Conservation (phyloP, 2,797 vertebrate genomes). For the Mycteria americana region DNA sequence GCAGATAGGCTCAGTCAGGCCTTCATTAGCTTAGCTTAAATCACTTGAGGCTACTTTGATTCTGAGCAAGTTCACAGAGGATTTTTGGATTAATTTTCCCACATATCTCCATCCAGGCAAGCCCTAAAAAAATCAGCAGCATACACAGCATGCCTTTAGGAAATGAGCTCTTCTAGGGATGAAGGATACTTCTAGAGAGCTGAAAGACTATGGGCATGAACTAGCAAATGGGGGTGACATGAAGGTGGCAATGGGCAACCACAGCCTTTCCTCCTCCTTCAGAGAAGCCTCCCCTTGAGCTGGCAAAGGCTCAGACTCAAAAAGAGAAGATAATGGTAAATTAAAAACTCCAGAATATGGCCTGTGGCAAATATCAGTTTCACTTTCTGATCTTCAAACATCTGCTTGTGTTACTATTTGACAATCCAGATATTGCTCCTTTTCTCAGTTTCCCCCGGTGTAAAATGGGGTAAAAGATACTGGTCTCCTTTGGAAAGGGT, state of each 20-base stretch:
- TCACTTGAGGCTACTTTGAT: constrained; percentile 14
- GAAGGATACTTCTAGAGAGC: not conserved
- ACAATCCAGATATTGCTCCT: not conserved
- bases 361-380: not conserved
- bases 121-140: not conserved
- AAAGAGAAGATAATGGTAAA: not conserved
- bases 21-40: constrained; percentile 38
- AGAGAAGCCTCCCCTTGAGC: not conserved
- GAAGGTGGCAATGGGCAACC: not conserved
- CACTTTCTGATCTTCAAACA: not conserved
- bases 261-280: not conserved
- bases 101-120: not conserved
- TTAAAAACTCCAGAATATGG: not conserved
- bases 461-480: not conserved
- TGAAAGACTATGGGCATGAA: not conserved
- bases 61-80: constrained; percentile 12
- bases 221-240: not conserved
- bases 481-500: not conserved
- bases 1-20: not conserved
- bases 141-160: not conserved
- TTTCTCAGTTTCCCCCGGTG: not conserved
- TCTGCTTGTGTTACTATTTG: not conserved
- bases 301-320: not conserved
- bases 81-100: constrained; percentile 42
- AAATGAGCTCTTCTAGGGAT: not conserved